A percentile compares a stretch with the other conserved stretches of the same genome.
Conservation (phyloP, 2,888 invertebrate species). For the Acanthosoma haemorrhoidale region DNA sequence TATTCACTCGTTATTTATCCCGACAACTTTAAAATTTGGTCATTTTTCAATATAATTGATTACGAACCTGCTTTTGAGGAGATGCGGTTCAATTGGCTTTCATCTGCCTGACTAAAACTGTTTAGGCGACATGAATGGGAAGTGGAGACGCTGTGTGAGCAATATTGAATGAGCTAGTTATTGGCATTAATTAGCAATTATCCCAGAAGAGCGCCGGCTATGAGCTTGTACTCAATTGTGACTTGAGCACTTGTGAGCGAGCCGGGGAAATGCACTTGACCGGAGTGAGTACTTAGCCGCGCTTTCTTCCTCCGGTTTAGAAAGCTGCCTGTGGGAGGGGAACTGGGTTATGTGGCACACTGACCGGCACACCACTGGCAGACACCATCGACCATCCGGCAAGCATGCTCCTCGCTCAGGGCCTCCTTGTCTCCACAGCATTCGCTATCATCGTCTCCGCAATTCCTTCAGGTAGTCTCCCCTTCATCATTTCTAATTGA, state of each 20-base stretch:
- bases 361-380: constrained; percentile 15
- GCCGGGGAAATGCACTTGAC: neutral
- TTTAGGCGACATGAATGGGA: too few relatives aligned
- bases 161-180: too few relatives aligned
- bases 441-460: neutral
- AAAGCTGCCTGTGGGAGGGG: neutral
- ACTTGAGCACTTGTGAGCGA: neutral
- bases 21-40: too few relatives aligned
- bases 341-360: neutral
- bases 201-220: too few relatives aligned
- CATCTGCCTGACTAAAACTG: too few relatives aligned
- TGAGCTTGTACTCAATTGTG: too few relatives aligned
- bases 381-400: constrained; percentile 7
- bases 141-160: too few relatives aligned
- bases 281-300: neutral
- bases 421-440: neutral
- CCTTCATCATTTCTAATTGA: neutral
- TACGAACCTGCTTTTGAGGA: too few relatives aligned
- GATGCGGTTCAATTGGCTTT: too few relatives aligned
- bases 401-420: neutral
- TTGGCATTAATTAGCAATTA: too few relatives aligned
- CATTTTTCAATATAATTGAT: too few relatives aligned
- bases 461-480: neutral
- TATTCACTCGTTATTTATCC: too few relatives aligned
- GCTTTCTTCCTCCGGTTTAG: neutral